phyloP scores from a whole-genome alignment of 1,140 invertebrate genomes.

The Conopomorpha cramerella region DNA sequence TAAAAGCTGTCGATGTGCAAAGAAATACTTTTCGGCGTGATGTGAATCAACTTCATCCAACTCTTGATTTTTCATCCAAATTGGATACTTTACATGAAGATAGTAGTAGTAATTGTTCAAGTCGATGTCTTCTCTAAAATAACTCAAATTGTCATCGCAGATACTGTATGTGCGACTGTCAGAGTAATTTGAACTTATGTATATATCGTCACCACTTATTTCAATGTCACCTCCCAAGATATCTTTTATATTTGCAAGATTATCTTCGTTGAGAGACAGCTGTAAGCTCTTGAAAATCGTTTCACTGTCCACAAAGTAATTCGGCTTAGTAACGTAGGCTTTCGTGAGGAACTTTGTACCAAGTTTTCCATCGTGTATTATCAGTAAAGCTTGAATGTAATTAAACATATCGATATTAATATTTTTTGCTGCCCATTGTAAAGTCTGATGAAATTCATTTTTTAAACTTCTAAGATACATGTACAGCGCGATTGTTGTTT shows the following conservation, averaged over 20 bases:
- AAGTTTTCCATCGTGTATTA: slow-evolving; percentile 12
- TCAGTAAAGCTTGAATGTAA: slow-evolving; percentile 19
- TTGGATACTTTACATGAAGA: slow-evolving; percentile 68
- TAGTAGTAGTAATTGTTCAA: slow-evolving; percentile 76
- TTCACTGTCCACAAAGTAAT: slow-evolving; percentile 38
- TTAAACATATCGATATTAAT: slow-evolving; percentile 30
- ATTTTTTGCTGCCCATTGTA: slow-evolving; percentile 21
- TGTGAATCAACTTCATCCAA: slow-evolving; percentile 59
- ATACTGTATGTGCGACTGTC: slow-evolving; percentile 59
- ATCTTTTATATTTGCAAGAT: slow-evolving; percentile 21
- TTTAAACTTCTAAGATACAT: slow-evolving; percentile 9
- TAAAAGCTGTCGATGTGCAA: slow-evolving; percentile 64
- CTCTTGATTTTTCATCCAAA: slow-evolving; percentile 65
- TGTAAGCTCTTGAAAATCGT: slow-evolving; percentile 31
- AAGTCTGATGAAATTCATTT: slow-evolving; percentile 15
- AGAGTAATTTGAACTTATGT: slow-evolving; percentile 59
- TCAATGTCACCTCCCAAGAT: slow-evolving; percentile 16
- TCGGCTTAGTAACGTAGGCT: slow-evolving; percentile 34
- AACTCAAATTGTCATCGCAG: slow-evolving; percentile 67
- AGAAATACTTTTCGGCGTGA: slow-evolving; percentile 66
- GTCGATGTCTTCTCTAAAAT: slow-evolving; percentile 74
- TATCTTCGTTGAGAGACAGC: no score
- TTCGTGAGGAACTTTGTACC: slow-evolving; percentile 19
- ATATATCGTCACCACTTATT: slow-evolving; percentile 25
- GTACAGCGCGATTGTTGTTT: slow-evolving; percentile 28